Evolutionary conservation across 2,113 vertebrate genomes (phyloP), one percentile per base, ranked within the genome.

Genomic region (Saccopteryx leptura): DNA sequence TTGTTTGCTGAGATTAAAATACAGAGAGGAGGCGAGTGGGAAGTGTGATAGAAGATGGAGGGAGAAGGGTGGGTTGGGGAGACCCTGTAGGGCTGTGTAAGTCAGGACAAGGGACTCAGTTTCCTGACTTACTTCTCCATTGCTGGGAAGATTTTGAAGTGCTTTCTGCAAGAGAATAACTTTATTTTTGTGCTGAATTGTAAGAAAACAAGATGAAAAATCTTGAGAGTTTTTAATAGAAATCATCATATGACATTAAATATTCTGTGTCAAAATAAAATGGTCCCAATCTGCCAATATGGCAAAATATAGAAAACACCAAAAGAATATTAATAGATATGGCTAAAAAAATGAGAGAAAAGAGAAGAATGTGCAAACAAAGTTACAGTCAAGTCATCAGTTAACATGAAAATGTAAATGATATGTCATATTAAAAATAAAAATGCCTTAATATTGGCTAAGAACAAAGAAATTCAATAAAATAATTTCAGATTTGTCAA

Each of bases 391-490:
- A 50, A 56, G 6, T 19, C 21, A 66, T 76, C 50, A 52, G 7
- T 56, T 75, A 63, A 31, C 26, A 46, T 63, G 24, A 78, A 18
- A 72, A 84, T 76, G 13, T n/a, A 50, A 95, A 60, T 46, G 14
- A 76, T 91, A 82, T 33, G 71, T 0, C 26, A 31, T 48, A 60
- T 68, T 58, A 76, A 84, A 90, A 87, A 85, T 24, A 28, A 66
- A 33, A 28, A 75, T 46, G 3, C 2, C 63, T 3, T 87, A 48
- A 7, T 54, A 46, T 39, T 66, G 88, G 15, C 12, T 15, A 85
- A 68, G 24, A 58, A 46, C 33, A 69, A 94, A 83, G 58, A 92
- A 85, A 89, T 61, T 10, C 46, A 78, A 68, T 33, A 68, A 88
- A 60, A 60, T 23, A 5, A 69, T 17, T 76, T 19, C 3, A 48